phyloP scores from a whole-genome alignment of 2,797 vertebrate species.

The Phataginus tetradactyla region DNA sequence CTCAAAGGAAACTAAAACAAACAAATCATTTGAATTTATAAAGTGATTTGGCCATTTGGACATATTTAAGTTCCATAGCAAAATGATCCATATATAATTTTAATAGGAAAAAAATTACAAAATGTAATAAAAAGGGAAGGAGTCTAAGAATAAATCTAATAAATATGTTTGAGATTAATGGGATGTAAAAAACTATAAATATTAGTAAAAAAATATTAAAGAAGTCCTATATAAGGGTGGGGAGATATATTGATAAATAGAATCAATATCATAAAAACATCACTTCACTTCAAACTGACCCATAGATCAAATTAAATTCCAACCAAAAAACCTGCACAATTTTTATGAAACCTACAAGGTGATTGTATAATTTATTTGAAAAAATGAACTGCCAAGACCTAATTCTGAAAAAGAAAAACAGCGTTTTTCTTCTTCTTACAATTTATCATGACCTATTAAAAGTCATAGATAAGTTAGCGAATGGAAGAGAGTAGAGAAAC shows the following conservation, averaged over 20 bases:
- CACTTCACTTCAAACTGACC: background rate
- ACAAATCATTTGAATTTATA: slow-evolving; percentile 24
- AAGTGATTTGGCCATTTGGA: background rate
- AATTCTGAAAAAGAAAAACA: background rate
- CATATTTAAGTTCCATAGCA: background rate
- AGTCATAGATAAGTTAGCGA: background rate
- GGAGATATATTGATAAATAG: background rate
- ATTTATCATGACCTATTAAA: background rate
- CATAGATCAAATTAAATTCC: slow-evolving; percentile 11
- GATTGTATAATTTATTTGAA: slow-evolving; percentile 22
- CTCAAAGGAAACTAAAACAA: background rate
- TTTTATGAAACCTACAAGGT: background rate
- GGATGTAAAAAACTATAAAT: background rate
- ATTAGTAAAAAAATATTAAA: slow-evolving; percentile 4
- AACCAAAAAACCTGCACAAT: background rate
- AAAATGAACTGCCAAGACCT: background rate
- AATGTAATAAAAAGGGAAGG: background rate
- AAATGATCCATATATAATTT: background rate
- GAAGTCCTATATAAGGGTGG: background rate
- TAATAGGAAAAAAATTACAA: background rate
- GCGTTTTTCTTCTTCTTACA: background rate
- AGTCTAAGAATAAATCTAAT: background rate
- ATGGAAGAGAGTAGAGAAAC: background rate
- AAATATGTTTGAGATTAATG: background rate
- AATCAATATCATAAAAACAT: slow-evolving; percentile 22